Evolutionary conservation across 2,888 invertebrate genomes (phyloP), one percentile per base, ranked within the genome.

Genomic region (Ramazzottius varieornatus): DNA sequence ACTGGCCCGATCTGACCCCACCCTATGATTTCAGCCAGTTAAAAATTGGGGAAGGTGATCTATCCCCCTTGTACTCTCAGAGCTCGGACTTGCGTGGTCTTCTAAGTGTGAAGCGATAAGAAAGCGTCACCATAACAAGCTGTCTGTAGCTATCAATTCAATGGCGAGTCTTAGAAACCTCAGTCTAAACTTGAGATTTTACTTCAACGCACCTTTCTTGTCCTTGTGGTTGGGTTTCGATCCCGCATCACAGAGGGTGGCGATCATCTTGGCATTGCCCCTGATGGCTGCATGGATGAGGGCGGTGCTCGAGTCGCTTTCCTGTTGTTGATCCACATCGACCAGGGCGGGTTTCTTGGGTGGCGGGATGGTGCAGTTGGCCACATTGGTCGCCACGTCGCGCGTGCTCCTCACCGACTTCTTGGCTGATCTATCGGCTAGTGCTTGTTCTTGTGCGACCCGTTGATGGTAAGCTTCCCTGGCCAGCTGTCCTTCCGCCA

Each of bases 301-400:
- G 54, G 54, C 54, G 29, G 54, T 54, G 29, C 20, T n/a, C 16
- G 54, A 16, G 29, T 54, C 54, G 54, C 54, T 54, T 29, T 54
- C 54, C 54, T 54, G 54, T 24, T 54, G 54, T 29, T 24, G 54
- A 54, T 54, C 54, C n/a, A 54, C 54, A 29, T 54, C 54, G 20
- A 54, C 54, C 54, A 54, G 54, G 4, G 54, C 54, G 16, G 54
- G 54, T 24, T 54, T 54, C 54, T 54, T 54, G 54, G 54, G 20
- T 54, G 54, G 54, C 20, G 54, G 54, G 4, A 29, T 24, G n/a
- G 54, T 29, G 4, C 16, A 54, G 20, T 40, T 40, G 54, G 54
- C 24, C 16, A 54, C 54, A 54, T 54, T 54, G 54, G 54, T 54
- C 54, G 54, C 20, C 16, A 29, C 54, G 24, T 54, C 54, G 54